These are phyloP conservation scores for Diploscapter pachys DNA, from an alignment of 1,140 invertebrate genomes.

Conservation along the genomic window DNA sequence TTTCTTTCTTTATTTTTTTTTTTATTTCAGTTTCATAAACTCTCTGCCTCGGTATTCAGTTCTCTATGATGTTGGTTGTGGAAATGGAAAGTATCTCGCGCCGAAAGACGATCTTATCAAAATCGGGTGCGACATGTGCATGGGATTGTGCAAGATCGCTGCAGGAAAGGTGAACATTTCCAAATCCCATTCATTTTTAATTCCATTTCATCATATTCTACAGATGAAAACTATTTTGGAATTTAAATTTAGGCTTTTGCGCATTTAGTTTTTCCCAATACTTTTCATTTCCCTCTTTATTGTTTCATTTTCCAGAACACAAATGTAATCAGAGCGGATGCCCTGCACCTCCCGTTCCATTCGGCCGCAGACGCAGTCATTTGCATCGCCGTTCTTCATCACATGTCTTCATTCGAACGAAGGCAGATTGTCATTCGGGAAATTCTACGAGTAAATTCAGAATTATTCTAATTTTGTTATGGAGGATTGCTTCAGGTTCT, in stretches of 20 bases:
- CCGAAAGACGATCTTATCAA: constrained; percentile 33
- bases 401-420: constrained; percentile 60
- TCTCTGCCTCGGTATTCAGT: constrained; percentile 69
- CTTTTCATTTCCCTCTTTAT: no score
- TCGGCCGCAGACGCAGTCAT: constrained; percentile 59
- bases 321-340: constrained; percentile 43
- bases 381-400: constrained; percentile 63
- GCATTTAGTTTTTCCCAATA: no score
- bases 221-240: no score
- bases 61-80: constrained; percentile 86
- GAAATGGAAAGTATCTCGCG: constrained; percentile 90
- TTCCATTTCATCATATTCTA: not conserved
- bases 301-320: not conserved
- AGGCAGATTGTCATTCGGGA: constrained; percentile 58
- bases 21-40: constrained; percentile 70
- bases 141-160: constrained; percentile 34
- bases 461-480: not conserved
- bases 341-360: constrained; percentile 58
- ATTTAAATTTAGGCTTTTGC: no score
- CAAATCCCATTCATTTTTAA: not conserved
- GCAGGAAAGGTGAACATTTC: constrained; percentile 7
- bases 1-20: not conserved
- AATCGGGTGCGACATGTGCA: constrained; percentile 35
- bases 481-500: constrained; percentile 33
- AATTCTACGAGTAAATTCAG: constrained; percentile 50